A percentile compares a stretch with the other conserved stretches of the same genome.
Conservation (phyloP, 2,888 invertebrate species). For the Iselma pallidipennis region DNA sequence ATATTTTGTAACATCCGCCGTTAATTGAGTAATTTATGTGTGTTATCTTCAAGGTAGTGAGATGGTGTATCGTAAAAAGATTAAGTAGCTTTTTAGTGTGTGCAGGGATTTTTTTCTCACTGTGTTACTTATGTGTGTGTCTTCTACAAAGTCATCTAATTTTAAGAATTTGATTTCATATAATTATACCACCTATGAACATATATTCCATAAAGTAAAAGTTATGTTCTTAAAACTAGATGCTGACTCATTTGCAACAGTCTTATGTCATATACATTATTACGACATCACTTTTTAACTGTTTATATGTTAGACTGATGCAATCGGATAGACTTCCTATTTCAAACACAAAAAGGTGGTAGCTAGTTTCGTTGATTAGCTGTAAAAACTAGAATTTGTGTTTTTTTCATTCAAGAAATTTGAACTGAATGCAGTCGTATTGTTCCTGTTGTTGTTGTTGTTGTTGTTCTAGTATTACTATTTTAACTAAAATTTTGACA, state of each 20-base stretch:
- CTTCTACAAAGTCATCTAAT: no score
- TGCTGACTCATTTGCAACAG: constrained; percentile 22
- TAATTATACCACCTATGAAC: no score
- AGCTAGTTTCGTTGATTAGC: neutral
- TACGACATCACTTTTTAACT: constrained; percentile 15
- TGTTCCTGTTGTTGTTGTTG: neutral
- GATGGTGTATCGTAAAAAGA: no score
- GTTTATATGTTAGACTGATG: constrained; percentile 17
- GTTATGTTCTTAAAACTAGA: constrained; percentile 13
- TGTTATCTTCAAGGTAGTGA: no score
- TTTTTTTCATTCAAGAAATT: neutral
- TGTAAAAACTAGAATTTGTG: neutral
- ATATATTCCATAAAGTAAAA: constrained; percentile 11
- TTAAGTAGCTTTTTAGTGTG: no score
- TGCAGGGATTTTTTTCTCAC: neutral
- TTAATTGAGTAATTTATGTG: no score
- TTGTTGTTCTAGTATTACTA: neutral
- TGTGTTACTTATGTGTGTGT: no score
- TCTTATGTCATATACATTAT: constrained; percentile 24
- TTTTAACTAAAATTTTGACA: neutral
- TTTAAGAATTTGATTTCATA: neutral
- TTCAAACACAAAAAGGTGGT: neutral
- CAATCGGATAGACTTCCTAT: constrained; percentile 6
- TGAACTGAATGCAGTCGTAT: no score
- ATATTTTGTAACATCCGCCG: no score